Conservation (phyloP, 30 jellyfish, hydroid and myxozoan species). For the Nemopilema nomurai region DNA sequence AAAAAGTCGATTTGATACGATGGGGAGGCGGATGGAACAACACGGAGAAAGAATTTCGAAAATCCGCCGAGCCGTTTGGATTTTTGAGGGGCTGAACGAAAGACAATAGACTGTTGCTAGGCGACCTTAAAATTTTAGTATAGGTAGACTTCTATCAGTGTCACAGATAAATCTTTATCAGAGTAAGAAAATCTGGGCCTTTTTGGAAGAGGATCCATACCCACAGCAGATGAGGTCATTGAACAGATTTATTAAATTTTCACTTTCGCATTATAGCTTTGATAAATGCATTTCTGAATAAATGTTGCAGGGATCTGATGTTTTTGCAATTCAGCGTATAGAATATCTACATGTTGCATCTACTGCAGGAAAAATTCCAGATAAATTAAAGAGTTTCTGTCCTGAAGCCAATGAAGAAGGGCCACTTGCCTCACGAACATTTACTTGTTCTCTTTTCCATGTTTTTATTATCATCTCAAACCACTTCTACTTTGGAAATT, state of each 20-base stretch:
- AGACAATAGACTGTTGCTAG: no score
- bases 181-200: no score
- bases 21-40: no score
- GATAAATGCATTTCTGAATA: slow-evolving; percentile 32
- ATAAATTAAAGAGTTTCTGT: slow-evolving; percentile 33
- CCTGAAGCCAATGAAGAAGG: slow-evolving; percentile 31
- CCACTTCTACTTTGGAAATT: slow-evolving; percentile 48
- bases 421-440: slow-evolving; percentile 65
- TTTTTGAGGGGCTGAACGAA: background rate
- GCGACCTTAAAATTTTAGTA: no score
- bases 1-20: no score
- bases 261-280: no score
- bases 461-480: slow-evolving; percentile 11
- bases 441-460: slow-evolving; percentile 39
- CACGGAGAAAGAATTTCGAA: no score
- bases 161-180: no score
- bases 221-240: no score
- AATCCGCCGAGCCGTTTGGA: background rate
- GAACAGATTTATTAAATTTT: no score
- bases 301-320: slow-evolving; percentile 44
- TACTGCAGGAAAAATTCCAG: slow-evolving; percentile 21
- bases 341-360: slow-evolving; percentile 35
- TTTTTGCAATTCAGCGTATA: slow-evolving; percentile 57
- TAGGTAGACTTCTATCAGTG: no score
- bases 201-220: no score